Base-by-base conservation (phyloP, 2,888 invertebrate genomes). In the Lithophane ornitopus region DNA sequence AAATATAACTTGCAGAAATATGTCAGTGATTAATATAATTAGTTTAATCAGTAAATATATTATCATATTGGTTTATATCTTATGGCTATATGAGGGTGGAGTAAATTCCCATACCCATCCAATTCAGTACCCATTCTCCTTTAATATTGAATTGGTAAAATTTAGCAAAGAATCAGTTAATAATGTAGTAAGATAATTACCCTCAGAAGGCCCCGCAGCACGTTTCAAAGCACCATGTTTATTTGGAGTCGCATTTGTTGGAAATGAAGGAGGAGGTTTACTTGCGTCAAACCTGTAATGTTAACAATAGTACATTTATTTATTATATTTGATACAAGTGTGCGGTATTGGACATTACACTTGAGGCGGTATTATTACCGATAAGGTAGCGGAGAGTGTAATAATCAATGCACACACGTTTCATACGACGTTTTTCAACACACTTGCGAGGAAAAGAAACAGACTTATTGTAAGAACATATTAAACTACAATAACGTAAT, bases 191-290 rank as follows among this genome's bases (percentile, higher is more conserved):
- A 76, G 44, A 78, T 67, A 78, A 81, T 89, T 89, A 93, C 93
- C 94, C 87, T 90, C 91, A 70, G 68, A 59, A 14, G 79, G 72
- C 52, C 87, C 89, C 41, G 81, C 75, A 71, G 87, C 22, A 61
- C 93, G 87, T 85, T 94, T 94, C 1, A 85, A n/a, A 8, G 80
- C 71, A 58, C 85, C 85, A 84, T 77, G 91, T 77, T 73, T 69
- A 34, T 11, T 74, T 19, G 39, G 11, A 54, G 81, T 87, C 26
- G 68, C 11, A 26, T 84, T 86, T 65, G 78, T 66, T 11, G 89
- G 89, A 41, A 94, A 68, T 28, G 92, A 90, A 1, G 95, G 95
- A 4, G 95, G 95, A 14, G 95, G 95, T 68, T 87, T 90, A 46
- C 90, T 92, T 2, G 93, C 90, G 83, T 95, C 94, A 88, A 93